Evolutionary conservation across 1,140 invertebrate genomes (phyloP), one percentile per base, ranked within the genome.

Genomic region (Drosophila tani): DNA sequence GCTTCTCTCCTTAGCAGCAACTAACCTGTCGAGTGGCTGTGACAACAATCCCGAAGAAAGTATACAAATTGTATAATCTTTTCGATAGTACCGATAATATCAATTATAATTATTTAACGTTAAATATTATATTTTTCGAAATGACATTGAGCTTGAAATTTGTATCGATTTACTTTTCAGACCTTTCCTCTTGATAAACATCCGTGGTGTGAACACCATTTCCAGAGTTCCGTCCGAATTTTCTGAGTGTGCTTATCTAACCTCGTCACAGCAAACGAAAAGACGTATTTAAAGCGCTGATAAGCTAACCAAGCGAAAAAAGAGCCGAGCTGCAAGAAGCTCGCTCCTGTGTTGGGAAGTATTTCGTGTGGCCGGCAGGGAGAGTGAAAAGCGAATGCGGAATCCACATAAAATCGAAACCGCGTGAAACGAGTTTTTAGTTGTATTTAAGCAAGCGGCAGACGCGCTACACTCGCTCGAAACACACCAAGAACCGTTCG

Each of bases 211-310:
- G 32, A 11, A 11, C 8, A 2, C 32, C 32, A 32, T 11, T 14
- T 19, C 4, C 5, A 8, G 7, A 38, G 4, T 3, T 9, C 17
- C 12, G 32, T 9, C 51, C 2, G 14, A 3, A 21, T 55, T 38
- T 11, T 55, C 9, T 6, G 2, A 55, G 51, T 55, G 51, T 55
- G 51, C 51, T 55, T 55, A 55, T 55, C 51, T 55, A 55, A 40
- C 53, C 53, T 55, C 53, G 53, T 1, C 53, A 55, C 32, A 21
- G 17, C 35, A 86, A 87, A 87, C 38, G 83, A 83, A 87, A 86
- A 82, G 71, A 87, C 83, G 83, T 87, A 87, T 88, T 86, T 80
- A 87, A 86, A 82, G 29, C 65, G 81, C 69, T 87, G 84, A 87
- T 87, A 87, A 87, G 80, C 56, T 50, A 78, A 41, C 51, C 70